These are phyloP conservation scores for Chaitophorus viminalis DNA, from an alignment of 2,888 invertebrate species.

Conservation along the genomic window DNA sequence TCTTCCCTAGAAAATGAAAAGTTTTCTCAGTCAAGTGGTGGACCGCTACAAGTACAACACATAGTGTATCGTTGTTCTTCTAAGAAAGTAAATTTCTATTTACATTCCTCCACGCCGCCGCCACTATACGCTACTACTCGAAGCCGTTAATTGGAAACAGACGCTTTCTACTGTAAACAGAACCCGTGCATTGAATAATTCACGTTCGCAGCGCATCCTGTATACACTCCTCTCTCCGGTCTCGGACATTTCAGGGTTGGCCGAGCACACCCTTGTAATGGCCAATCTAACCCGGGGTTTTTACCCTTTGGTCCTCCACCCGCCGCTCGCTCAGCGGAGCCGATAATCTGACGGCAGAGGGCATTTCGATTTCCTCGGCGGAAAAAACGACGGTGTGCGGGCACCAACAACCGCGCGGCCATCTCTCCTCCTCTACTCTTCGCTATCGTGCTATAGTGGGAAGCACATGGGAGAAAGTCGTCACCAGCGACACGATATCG, in stretches of 20 bases:
- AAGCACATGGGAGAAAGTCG: background rate
- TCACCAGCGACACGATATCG: background rate
- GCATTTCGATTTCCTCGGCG: constrained; percentile 43
- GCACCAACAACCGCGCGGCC: background rate
- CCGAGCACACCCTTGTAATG: constrained; percentile 56
- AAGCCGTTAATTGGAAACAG: constrained; percentile 50
- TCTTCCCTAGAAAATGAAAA: background rate
- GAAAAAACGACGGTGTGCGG: constrained; percentile 20
- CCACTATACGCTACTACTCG: background rate
- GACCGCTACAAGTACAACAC: background rate
- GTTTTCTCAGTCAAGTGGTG: background rate
- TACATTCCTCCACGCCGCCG: background rate
- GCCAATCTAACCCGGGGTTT: constrained; percentile 57
- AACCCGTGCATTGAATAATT: constrained; percentile 44
- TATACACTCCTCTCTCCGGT: background rate
- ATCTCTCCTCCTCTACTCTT: background rate
- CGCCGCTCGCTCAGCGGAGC: background rate
- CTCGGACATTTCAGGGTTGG: constrained; percentile 60
- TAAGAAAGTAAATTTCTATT: constrained; percentile 34
- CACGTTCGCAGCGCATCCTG: constrained; percentile 25
- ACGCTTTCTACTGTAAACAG: constrained; percentile 56
- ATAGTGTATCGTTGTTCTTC: background rate
- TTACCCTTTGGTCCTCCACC: constrained; percentile 41
- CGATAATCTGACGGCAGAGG: constrained; percentile 38
- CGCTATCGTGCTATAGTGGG: too few relatives aligned